These are phyloP conservation scores for Caloenas nicobarica DNA, from an alignment of 2,113 vertebrate genomes.

Conservation along the genomic window DNA sequence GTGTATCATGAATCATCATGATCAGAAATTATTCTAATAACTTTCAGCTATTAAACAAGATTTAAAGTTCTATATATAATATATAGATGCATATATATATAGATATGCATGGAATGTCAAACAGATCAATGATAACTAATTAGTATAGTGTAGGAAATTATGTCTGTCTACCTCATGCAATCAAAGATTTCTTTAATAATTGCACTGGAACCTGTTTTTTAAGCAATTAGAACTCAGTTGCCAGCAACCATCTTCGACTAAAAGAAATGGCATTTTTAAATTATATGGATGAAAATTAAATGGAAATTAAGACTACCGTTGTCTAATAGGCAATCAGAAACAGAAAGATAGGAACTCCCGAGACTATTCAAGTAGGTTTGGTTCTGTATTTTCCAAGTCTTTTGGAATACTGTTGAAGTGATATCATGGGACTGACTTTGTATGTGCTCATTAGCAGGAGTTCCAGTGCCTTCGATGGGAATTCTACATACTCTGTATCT, in stretches of 20 bases:
- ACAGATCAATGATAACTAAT: constrained; percentile 74
- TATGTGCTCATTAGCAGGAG: background rate
- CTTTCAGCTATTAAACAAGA: constrained; percentile 66
- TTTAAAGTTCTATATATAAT: constrained; percentile 65
- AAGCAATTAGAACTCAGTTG: constrained; percentile 76
- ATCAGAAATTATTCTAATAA: constrained; percentile 73
- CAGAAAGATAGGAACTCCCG: constrained; percentile 29
- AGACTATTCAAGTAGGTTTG: constrained; percentile 23
- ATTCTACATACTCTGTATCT: background rate
- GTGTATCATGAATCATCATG: constrained; percentile 41
- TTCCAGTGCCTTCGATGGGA: background rate
- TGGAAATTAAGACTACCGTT: constrained; percentile 53
- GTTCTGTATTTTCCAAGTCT: constrained; percentile 1
- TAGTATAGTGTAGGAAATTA: constrained; percentile 71
- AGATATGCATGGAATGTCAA: constrained; percentile 65
- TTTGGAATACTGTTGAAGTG: background rate
- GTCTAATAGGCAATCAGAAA: constrained; percentile 30
- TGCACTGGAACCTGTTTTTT: constrained; percentile 70
- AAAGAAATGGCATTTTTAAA: constrained; percentile 65
- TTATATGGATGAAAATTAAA: constrained; percentile 64
- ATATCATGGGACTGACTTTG: background rate
- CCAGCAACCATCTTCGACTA: constrained; percentile 65
- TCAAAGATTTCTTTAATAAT: constrained; percentile 74
- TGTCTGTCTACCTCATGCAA: constrained; percentile 66
- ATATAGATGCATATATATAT: constrained; percentile 22